Evolutionary conservation across 1,140 invertebrate genomes (phyloP).

Genomic region (Ditylenchus dipsaci): DNA sequence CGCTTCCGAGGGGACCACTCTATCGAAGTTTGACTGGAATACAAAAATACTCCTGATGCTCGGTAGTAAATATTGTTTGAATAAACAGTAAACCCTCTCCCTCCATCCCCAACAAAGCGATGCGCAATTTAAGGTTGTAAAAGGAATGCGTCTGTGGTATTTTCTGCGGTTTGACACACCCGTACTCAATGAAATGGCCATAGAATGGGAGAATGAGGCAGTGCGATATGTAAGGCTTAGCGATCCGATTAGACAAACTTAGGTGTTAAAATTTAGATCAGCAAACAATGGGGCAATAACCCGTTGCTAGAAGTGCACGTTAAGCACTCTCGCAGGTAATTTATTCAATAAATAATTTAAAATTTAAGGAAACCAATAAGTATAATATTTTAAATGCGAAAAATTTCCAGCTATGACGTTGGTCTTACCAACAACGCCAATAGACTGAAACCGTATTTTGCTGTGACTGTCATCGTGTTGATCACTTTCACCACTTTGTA

Average conservation of each 20-base stretch:
- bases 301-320: conserved; percentile 50
- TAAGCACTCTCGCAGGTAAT: conserved; percentile 52
- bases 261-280: too few species aligned
- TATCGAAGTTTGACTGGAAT: too few species aligned
- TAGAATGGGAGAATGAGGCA: conserved; percentile 50
- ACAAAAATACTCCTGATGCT: too few species aligned
- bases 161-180: conserved; percentile 54
- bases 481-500: conserved; percentile 55
- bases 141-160: conserved; percentile 55
- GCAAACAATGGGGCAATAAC: conserved; percentile 44
- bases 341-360: too few species aligned
- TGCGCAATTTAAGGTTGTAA: conserved; percentile 37
- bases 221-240: neutral
- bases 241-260: neutral
- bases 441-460: conserved; percentile 54
- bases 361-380: too few species aligned
- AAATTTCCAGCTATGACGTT: conserved; percentile 40
- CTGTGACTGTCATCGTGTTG: conserved; percentile 53
- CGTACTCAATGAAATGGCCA: conserved; percentile 44
- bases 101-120: too few species aligned
- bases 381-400: too few species aligned
- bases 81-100: too few species aligned
- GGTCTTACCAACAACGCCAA: conserved; percentile 54
- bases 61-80: too few species aligned
- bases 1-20: too few species aligned